A percentile compares a stretch with the other conserved stretches of the same genome.
Conservation (phyloP, 2,113 vertebrate species). For the Cromileptes altivelis region DNA sequence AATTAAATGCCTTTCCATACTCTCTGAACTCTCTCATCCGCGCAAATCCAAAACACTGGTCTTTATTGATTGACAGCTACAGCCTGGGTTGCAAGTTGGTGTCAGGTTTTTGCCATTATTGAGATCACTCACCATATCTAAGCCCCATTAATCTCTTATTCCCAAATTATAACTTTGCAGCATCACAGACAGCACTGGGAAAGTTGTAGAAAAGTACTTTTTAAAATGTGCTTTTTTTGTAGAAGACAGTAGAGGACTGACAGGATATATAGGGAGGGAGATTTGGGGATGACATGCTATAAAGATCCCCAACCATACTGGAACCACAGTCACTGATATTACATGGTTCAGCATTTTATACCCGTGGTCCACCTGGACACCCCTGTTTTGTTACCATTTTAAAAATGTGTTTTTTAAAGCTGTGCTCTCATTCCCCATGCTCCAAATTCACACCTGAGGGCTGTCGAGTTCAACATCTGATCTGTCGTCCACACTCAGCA, state of each 20-base stretch:
- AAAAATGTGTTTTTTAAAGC: not conserved
- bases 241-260: not conserved
- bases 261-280: not conserved
- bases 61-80: slow-evolving; percentile 61
- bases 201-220: slow-evolving; percentile 11
- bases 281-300: not conserved
- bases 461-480: not conserved
- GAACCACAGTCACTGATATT: not conserved
- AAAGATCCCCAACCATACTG: not conserved
- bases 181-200: not conserved
- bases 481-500: too few relatives aligned
- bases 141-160: slow-evolving; percentile 64
- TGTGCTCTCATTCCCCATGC: not conserved
- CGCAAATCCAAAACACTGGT: slow-evolving; percentile 51
- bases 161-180: slow-evolving; percentile 33
- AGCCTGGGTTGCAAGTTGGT: slow-evolving; percentile 29
- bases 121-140: slow-evolving; percentile 73
- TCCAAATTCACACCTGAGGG: not conserved
- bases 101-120: slow-evolving; percentile 51
- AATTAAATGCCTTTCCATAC: slow-evolving; percentile 34
- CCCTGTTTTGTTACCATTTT: not conserved
- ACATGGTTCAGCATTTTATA: not conserved
- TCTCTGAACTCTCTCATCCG: slow-evolving; percentile 26
- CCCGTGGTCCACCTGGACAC: not conserved
- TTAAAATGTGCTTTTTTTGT: not conserved